Evolutionary conservation across 1,140 invertebrate species (phyloP), one percentile per base, ranked within the genome.

Genomic region (Platyscapa corneri): DNA sequence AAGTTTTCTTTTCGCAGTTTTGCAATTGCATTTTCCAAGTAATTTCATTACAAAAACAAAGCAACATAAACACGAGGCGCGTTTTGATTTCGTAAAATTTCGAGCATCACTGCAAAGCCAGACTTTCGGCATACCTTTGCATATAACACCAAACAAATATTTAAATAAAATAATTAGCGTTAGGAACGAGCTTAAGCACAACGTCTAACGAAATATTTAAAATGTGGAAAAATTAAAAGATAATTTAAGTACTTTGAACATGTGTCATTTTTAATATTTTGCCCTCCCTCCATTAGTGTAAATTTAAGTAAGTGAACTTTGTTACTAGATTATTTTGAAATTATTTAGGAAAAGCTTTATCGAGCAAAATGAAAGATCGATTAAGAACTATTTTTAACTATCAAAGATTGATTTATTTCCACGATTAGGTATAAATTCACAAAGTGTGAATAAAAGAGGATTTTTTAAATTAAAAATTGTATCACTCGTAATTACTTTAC

Each of bases 141-240:
- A 64, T 72, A 72, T 20, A 18, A 37, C 70, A 14, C 32, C 46
- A 77, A 56, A 76, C 76, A 83, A 83, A 77, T 65, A 67, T 83
- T 77, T 83, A 23, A 83, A 83, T 23, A 34, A 46, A 65, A 32
- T 46, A 65, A 83, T 49, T 32, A 81, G 42, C 49, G 70, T 79
- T 16, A 49, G n/a, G 6, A 70, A 70, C 49, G 30, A 81, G 39
- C 60, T 75, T 10, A 27, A 72, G 5, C 42, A 82, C 32, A 82
- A 70, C 39, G 32, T 37, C n/a, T 70, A 81, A 56, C 32, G 10
- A 27, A 74, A 72, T 3, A 3, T 70, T 53, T 10, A 8, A 79
- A 79, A 79, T 32, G 10, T 60, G 3, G 56, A 60, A 60, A 10
- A 60, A 56, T 56, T 2, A 10, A 16, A 16, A 56, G 18, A 18